Evolutionary conservation across 2,888 invertebrate species (phyloP).

Genomic region (Limulus polyphemus): DNA sequence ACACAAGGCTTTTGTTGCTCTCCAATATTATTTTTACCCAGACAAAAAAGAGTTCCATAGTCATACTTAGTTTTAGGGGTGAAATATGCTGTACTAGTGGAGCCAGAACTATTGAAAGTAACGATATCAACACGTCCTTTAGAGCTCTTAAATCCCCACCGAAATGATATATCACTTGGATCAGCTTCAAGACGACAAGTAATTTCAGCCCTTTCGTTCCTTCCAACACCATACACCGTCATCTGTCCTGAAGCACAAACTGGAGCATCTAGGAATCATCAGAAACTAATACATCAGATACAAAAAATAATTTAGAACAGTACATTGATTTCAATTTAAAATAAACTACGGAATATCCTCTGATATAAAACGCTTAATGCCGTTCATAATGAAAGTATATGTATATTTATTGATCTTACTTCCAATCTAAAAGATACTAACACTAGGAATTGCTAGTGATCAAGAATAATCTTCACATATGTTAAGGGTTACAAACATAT

Average conservation of each 20-base stretch:
- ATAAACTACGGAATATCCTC: no score
- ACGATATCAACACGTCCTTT: conserved; percentile 20
- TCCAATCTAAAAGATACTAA: no score
- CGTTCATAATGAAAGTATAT: no score
- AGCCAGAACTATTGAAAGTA: conserved; percentile 46
- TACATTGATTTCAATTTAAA: no score
- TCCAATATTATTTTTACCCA: conserved; percentile 29
- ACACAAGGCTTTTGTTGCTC: conserved; percentile 28
- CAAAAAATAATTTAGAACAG: no score
- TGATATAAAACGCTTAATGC: no score
- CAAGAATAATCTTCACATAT: no score
- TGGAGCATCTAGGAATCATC: conserved; percentile 46
- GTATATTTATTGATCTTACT: no score
- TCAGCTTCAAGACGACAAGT: conserved; percentile 27
- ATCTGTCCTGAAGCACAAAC: conserved; percentile 23
- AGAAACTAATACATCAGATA: no score
- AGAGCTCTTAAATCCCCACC: conserved; percentile 88
- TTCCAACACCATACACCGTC: conserved; percentile 25
- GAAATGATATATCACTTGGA: conserved; percentile 51
- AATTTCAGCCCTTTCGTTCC: conserved; percentile 23
- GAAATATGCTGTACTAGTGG: conserved; percentile 47
- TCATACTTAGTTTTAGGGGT: conserved; percentile 28
- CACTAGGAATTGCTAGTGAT: no score
- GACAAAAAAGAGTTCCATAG: conserved; percentile 29
- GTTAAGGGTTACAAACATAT: no score